These are phyloP conservation scores for Zeugodacus cucurbitae DNA, from an alignment of 1,140 invertebrate species.

Conservation along the genomic window DNA sequence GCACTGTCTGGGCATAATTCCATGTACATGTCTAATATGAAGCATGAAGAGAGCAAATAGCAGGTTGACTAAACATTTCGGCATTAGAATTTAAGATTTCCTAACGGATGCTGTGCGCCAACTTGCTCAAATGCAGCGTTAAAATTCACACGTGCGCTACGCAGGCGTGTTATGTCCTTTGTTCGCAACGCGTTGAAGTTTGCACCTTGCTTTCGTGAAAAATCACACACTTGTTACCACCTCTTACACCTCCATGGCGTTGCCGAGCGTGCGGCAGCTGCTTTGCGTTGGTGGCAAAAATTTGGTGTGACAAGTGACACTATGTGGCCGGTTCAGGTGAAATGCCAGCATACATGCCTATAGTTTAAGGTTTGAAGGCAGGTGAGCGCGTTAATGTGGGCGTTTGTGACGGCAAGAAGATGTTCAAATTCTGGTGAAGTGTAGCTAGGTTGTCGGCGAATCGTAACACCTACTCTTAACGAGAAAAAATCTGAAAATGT, in stretches of 20 bases:
- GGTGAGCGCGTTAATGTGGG: background rate
- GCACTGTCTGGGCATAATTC: background rate
- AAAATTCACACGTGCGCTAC: background rate
- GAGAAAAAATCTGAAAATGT: background rate
- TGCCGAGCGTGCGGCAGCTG: background rate
- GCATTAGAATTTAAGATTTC: background rate
- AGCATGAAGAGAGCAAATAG: background rate
- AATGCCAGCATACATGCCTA: background rate
- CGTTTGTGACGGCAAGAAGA: background rate
- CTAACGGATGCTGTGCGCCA: background rate
- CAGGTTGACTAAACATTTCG: background rate
- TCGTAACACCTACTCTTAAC: background rate
- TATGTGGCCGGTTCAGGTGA: background rate
- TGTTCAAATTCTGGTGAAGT: background rate
- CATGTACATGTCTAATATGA: background rate
- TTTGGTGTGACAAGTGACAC: conserved; percentile 35
- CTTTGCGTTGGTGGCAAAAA: background rate
- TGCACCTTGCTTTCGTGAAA: conserved; percentile 29
- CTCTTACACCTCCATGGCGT: background rate
- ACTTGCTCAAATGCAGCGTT: too few species aligned
- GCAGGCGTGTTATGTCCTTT: background rate
- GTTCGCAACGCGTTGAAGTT: background rate
- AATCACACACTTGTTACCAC: conserved; percentile 34
- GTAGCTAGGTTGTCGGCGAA: background rate
- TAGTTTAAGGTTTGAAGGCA: background rate